These are phyloP conservation scores for Atrichornis clamosus DNA, from an alignment of 2,113 vertebrate genomes.

Conservation along the genomic window DNA sequence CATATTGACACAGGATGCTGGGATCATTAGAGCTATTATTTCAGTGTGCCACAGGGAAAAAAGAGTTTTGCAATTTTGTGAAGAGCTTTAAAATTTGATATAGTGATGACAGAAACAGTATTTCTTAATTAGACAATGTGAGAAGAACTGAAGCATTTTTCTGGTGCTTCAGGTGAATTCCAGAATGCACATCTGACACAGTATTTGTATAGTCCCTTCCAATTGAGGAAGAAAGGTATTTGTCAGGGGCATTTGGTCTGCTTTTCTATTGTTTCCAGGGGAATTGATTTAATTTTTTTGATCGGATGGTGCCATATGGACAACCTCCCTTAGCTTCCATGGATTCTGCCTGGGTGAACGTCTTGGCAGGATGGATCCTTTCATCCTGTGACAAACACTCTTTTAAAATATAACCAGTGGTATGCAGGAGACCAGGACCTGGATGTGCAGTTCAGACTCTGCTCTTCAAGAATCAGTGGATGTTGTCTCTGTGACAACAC, in stretches of 20 bases:
- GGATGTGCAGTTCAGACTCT: background rate
- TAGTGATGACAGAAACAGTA: background rate
- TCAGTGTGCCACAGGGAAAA: background rate
- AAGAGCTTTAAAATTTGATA: background rate
- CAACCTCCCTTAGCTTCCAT: background rate
- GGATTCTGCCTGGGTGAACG: slow-evolving; percentile 18
- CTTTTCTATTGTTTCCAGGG: background rate
- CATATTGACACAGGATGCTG: slow-evolving; percentile 44
- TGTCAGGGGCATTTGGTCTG: background rate
- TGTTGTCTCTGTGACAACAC: background rate
- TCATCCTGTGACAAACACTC: background rate
- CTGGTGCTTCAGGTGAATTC: background rate
- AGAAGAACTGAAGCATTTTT: background rate
- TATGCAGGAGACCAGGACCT: background rate
- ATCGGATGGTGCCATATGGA: background rate
- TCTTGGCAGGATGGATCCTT: background rate
- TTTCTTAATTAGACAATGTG: background rate
- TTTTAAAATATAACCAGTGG: background rate
- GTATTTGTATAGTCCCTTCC: background rate
- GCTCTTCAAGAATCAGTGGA: background rate
- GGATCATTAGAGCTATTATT: slow-evolving; percentile 30
- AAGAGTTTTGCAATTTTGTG: background rate
- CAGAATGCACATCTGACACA: background rate
- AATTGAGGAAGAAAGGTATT: background rate
- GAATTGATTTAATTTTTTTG: background rate